Percentiles rank a stretch among this genome's conserved stretches.
Conservation (phyloP, 2,797 vertebrate genomes). For the Pteronotus mesoamericanus region DNA sequence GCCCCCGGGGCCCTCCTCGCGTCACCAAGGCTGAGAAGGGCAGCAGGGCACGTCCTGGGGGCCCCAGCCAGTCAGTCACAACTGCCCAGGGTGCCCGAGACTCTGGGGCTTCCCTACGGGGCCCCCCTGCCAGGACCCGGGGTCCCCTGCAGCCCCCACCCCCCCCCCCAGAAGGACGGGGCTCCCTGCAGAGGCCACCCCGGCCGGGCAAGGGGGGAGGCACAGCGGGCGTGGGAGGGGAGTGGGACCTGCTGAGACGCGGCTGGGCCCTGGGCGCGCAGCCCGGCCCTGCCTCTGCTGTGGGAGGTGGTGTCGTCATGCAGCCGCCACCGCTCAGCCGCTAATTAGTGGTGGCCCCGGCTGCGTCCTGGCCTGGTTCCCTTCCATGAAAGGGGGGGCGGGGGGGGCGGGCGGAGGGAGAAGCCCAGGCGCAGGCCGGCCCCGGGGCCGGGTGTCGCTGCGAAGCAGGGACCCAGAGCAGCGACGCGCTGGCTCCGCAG, state of each 20-base stretch:
- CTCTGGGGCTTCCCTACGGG: not conserved
- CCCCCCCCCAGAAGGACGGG: not conserved
- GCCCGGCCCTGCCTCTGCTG: not conserved
- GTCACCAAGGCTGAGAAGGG: not conserved
- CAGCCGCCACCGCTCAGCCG: not conserved
- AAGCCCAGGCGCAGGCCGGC: not conserved
- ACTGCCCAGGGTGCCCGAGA: not conserved
- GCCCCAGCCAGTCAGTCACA: not conserved
- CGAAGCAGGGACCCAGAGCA: not conserved
- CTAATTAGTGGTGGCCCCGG: slow-evolving; percentile 37
- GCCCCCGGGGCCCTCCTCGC: not conserved
- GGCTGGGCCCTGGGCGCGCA: not conserved
- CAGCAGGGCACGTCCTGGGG: not conserved
- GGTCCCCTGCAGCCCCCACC: not conserved
- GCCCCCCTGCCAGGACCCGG: not conserved
- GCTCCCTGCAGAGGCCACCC: not conserved
- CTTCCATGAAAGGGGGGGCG: not conserved
- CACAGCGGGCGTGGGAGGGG: not conserved
- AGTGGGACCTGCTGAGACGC: not conserved
- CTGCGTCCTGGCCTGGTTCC: slow-evolving; percentile 8
- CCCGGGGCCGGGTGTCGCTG: not conserved
- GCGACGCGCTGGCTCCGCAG: accelerated
- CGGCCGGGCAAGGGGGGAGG: not conserved
- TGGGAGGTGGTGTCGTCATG: slow-evolving; percentile 28
- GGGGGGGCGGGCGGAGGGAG: not conserved